Evolutionary conservation across 2,797 vertebrate genomes (phyloP).

Genomic region (Catostomus latipinnis): DNA sequence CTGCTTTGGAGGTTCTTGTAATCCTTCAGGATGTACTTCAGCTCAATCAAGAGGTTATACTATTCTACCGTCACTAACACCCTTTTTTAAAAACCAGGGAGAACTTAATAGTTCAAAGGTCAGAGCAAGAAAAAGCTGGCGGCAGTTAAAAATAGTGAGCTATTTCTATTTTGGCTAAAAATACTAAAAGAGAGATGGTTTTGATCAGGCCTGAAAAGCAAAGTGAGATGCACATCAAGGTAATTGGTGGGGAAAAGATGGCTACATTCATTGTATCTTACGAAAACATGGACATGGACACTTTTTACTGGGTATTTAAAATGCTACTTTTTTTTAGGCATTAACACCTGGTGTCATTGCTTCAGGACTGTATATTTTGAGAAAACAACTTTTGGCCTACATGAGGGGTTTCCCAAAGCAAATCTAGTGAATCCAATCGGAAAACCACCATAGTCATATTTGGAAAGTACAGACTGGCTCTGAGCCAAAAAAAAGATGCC

Average conservation of each 20-base stretch:
- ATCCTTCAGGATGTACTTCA: slow-evolving; percentile 72
- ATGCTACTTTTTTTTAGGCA: too few species aligned
- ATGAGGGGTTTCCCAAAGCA: slow-evolving; percentile 73
- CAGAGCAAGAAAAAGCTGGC: slow-evolving; percentile 62
- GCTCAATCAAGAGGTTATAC: slow-evolving; percentile 64
- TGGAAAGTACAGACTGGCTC: slow-evolving; percentile 77
- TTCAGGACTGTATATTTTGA: slow-evolving; percentile 58
- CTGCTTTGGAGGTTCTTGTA: slow-evolving; percentile 71
- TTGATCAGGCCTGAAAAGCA: slow-evolving; percentile 34
- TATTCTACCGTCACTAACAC: slow-evolving; percentile 61
- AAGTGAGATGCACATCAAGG: background rate
- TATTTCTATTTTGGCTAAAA: slow-evolving; percentile 73
- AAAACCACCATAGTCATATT: slow-evolving; percentile 69
- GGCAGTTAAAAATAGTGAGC: slow-evolving; percentile 73
- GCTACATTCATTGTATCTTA: too few species aligned
- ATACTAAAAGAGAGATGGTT: slow-evolving; percentile 57
- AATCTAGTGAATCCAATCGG: slow-evolving; percentile 64
- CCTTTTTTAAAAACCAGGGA: slow-evolving; percentile 68
- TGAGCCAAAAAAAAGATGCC: slow-evolving; percentile 67
- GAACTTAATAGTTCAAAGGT: slow-evolving; percentile 73
- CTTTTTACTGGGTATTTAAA: too few species aligned
- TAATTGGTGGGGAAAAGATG: background rate
- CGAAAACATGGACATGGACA: too few species aligned
- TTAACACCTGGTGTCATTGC: slow-evolving; percentile 67
- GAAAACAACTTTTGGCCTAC: slow-evolving; percentile 54